These are phyloP conservation scores for Rhopalosiphum maidis DNA, from an alignment of 1,140 invertebrate species.

Conservation along the genomic window DNA sequence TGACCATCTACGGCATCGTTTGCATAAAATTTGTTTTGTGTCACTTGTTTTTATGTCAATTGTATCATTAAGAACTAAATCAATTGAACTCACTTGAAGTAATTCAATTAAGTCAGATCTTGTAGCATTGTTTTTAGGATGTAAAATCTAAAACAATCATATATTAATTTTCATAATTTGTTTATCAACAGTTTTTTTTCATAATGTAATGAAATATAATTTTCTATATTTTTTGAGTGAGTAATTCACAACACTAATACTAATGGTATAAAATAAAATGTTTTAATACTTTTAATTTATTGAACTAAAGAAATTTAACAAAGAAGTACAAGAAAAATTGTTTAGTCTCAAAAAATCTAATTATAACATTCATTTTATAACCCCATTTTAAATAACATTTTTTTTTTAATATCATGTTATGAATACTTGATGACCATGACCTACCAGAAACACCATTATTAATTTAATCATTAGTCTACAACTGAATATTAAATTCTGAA, in stretches of 20 bases:
- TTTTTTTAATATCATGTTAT: not conserved
- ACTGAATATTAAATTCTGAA: not conserved
- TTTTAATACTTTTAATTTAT: not conserved
- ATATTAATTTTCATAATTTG: not conserved
- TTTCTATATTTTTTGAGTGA: not conserved
- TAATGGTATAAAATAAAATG: not conserved
- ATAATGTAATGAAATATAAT: not conserved
- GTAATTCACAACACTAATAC: not conserved
- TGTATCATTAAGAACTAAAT: slow-evolving; percentile 18
- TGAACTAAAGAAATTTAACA: not conserved
- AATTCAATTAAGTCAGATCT: slow-evolving; percentile 46
- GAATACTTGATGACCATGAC: not conserved
- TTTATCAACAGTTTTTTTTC: not conserved
- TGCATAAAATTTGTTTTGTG: slow-evolving; percentile 7
- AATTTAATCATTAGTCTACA: not conserved
- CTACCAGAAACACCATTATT: not conserved
- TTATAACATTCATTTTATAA: not conserved
- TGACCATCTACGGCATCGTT: slow-evolving; percentile 44
- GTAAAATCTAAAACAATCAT: slow-evolving; percentile 47
- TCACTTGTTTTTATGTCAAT: slow-evolving; percentile 17
- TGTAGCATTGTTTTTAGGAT: slow-evolving; percentile 18
- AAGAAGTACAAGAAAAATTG: not conserved
- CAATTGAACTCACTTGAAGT: slow-evolving; percentile 42
- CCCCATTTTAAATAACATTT: not conserved
- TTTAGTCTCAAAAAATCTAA: not conserved